Evolutionary conservation across 2,113 vertebrate genomes (phyloP).

Genomic region (Tricholaema leucomelas): DNA sequence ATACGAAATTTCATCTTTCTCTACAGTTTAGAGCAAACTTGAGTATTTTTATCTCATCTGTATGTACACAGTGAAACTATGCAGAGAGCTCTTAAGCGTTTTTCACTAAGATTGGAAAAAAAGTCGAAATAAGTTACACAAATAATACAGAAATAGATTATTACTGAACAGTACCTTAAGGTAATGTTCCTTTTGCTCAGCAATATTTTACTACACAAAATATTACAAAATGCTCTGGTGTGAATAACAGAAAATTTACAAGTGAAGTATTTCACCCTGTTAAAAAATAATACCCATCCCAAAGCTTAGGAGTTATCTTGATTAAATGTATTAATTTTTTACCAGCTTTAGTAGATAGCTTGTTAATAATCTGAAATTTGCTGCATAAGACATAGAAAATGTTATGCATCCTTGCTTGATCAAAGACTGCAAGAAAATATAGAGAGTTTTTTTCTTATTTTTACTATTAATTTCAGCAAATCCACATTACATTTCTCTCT

Average conservation of each 20-base stretch:
- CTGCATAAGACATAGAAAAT: conserved; percentile 74
- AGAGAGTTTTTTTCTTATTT: neutral
- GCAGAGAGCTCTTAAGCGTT: neutral
- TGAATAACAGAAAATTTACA: neutral
- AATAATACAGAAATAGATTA: neutral
- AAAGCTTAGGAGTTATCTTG: conserved; percentile 52
- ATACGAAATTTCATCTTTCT: neutral
- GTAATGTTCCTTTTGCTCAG: neutral
- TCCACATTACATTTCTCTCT: neutral
- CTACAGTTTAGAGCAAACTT: neutral
- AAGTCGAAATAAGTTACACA: neutral
- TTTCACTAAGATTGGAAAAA: neutral
- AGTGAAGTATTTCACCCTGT: conserved; percentile 33
- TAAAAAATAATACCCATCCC: conserved; percentile 32
- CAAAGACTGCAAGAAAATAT: conserved; percentile 79
- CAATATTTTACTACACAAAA: neutral
- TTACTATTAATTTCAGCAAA: neutral
- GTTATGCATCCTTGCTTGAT: conserved; percentile 77
- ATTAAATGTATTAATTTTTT: conserved; percentile 67
- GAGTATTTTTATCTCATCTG: neutral
- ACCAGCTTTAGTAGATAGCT: conserved; percentile 73
- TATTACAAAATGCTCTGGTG: neutral
- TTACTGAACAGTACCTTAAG: neutral
- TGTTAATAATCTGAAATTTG: conserved; percentile 77
- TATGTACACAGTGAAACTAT: neutral